Evolutionary conservation across 2,797 vertebrate species (phyloP).

Genomic region (Denticeps clupeoides): DNA sequence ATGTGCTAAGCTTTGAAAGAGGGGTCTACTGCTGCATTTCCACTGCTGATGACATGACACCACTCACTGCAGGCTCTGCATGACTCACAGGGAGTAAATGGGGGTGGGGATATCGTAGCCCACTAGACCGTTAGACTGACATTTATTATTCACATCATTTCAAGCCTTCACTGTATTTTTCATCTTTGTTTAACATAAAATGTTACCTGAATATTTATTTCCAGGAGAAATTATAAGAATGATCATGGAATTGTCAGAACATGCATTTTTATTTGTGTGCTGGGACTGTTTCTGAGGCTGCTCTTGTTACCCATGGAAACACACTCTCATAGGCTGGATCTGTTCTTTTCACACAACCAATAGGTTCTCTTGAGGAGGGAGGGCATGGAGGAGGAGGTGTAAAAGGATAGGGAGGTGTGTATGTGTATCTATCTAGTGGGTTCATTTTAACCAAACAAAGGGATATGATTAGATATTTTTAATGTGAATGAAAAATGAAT

Average conservation of each 20-base stretch:
- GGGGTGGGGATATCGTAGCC: not conserved
- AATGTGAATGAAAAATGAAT: slow-evolving; percentile 6
- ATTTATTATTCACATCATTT: too few relatives aligned
- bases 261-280: not conserved
- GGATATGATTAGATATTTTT: slow-evolving; percentile 6
- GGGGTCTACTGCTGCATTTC: too few relatives aligned
- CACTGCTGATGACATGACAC: not conserved
- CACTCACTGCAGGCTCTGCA: not conserved
- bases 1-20: not conserved
- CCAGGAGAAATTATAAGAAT: too few relatives aligned
- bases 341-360: not conserved
- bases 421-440: not conserved
- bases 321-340: not conserved
- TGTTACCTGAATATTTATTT: too few relatives aligned
- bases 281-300: not conserved
- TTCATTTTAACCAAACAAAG: slow-evolving; percentile 1
- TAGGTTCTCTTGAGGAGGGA: slow-evolving; percentile 1
- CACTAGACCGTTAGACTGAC: too few relatives aligned
- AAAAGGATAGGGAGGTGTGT: not conserved
- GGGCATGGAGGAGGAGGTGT: not conserved
- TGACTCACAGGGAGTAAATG: not conserved
- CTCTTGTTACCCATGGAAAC: not conserved
- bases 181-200: too few relatives aligned
- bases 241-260: too few relatives aligned
- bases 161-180: too few relatives aligned